Percentiles rank a stretch among this genome's conserved stretches.
These are phyloP conservation scores for Chrysopilus asiliformis DNA, from an alignment of 2,888 invertebrate species.

Conservation along the genomic window DNA sequence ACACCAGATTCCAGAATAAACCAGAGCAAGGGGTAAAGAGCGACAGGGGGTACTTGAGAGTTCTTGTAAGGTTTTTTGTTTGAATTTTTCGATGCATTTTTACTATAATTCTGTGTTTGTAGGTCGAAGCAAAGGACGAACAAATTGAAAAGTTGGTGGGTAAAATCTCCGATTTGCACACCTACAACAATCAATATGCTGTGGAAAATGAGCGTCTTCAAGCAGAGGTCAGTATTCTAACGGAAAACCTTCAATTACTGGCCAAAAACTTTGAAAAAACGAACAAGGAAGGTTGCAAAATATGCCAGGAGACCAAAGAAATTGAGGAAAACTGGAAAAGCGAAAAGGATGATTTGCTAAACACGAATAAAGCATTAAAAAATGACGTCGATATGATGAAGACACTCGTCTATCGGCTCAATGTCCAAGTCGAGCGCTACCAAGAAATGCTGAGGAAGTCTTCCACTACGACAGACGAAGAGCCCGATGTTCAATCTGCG, in stretches of 20 bases:
- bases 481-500: slow-evolving; percentile 3
- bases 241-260: slow-evolving; percentile 40
- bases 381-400: slow-evolving; percentile 62
- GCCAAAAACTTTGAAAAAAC: slow-evolving; percentile 35
- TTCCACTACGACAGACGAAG: slow-evolving; percentile 12
- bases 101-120: no score
- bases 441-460: slow-evolving; percentile 40
- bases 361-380: slow-evolving; percentile 43
- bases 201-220: slow-evolving; percentile 48
- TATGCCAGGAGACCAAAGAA: slow-evolving; percentile 23
- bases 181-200: slow-evolving; percentile 47
- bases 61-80: slow-evolving; percentile 19
- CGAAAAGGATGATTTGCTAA: slow-evolving; percentile 19
- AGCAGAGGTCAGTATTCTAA: slow-evolving; percentile 38
- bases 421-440: slow-evolving; percentile 62
- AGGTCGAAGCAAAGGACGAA: slow-evolving; percentile 47
- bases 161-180: slow-evolving; percentile 44
- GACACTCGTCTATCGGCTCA: slow-evolving; percentile 62
- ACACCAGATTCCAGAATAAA: no score
- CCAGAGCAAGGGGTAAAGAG: slow-evolving; percentile 10
- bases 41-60: slow-evolving; percentile 23
- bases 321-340: slow-evolving; percentile 6
- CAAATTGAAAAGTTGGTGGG: slow-evolving; percentile 48
- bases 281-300: slow-evolving; percentile 30
- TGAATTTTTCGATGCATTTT: neutral